Base-by-base conservation (phyloP, 2,888 invertebrate genomes). In the Lomographa bimaculata region DNA sequence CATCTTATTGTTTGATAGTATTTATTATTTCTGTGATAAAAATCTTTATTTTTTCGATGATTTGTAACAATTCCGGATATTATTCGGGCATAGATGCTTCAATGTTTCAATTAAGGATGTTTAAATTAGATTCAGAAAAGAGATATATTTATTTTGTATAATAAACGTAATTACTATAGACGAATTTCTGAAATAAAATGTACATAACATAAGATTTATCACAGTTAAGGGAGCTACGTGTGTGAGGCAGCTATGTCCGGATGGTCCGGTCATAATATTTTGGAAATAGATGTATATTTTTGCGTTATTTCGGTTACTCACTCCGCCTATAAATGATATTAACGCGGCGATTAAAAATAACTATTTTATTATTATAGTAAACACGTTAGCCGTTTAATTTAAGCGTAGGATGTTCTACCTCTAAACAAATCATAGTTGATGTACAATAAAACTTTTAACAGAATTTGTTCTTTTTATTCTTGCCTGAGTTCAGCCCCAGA, bases 391-490 rank as follows among this genome's bases (percentile, higher is more conserved):
- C 71, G 79, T 82, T 77, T 84, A 81, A 71, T 83, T 79, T 85
- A 84, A 83, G 79, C 77, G 86, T 86, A 87, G 86, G 82, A 80
- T 84, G 85, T 84, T 86, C 87, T 87, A 87, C 87, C 87, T 87
- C 87, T 86, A 86, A 85, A 85, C 78, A 80, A 82, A 81, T 71
- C 72, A 85, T 87, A 87, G 84, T 87, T 84, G 87, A 85, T 87
- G 86, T 87, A 86, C 84, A 86, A 85, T 82, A 82, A 84, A 85
- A 84, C 85, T 83, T 86, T 87, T 86, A 86, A 86, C 85, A 84
- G 75, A 70, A 60, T 30, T 38, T 40, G 43, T 36, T 68, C 67
- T 71, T 52, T 62, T 72, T 73, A n/a, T n/a, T n/a, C n/a, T n/a
- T n/a, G n/a, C n/a, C n/a, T n/a, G n/a, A n/a, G n/a, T n/a, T n/a